These are phyloP conservation scores for Patella caerulea DNA, from an alignment of 2,888 invertebrate species.

Conservation along the genomic window DNA sequence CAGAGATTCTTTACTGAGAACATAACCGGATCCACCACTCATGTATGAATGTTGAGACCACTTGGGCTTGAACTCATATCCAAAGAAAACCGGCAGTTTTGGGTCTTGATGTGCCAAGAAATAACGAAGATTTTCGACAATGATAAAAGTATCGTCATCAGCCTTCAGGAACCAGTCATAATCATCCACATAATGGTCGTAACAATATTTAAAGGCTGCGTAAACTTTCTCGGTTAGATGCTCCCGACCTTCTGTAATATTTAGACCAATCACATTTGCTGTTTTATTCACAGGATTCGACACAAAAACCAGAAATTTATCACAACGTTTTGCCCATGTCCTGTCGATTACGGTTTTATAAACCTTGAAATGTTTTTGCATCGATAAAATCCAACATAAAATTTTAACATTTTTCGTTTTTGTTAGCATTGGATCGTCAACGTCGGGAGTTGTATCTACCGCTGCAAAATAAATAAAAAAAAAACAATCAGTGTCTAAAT, in stretches of 20 bases:
- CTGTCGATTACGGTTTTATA: constrained; percentile 92
- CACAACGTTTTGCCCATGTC: constrained; percentile 91
- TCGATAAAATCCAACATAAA: constrained; percentile 96
- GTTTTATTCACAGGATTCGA: constrained; percentile 38
- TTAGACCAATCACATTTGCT: constrained; percentile 70
- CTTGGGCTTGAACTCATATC: constrained; percentile 59
- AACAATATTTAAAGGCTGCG: constrained; percentile 88
- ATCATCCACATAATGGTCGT: constrained; percentile 83
- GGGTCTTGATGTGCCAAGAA: constrained; percentile 85
- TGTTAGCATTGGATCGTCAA: too few species aligned
- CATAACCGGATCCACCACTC: constrained; percentile 78
- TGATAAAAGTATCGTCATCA: constrained; percentile 96
- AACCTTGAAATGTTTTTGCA: constrained; percentile 86
- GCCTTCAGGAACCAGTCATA: constrained; percentile 98
- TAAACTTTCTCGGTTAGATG: constrained; percentile 97
- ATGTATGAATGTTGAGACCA: constrained; percentile 70
- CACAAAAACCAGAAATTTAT: constrained; percentile 70
- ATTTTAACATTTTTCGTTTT: constrained; percentile 81
- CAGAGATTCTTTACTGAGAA: constrained; percentile 85
- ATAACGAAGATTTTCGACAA: constrained; percentile 93
- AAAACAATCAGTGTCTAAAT: too few species aligned
- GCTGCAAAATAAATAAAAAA: too few species aligned
- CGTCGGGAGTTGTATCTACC: too few species aligned
- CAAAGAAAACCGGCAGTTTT: constrained; percentile 85
- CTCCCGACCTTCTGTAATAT: constrained; percentile 88